A percentile compares a stretch with the other conserved stretches of the same genome.
These are phyloP conservation scores for Elmis aenea DNA, from an alignment of 2,888 invertebrate genomes.

Conservation along the genomic window DNA sequence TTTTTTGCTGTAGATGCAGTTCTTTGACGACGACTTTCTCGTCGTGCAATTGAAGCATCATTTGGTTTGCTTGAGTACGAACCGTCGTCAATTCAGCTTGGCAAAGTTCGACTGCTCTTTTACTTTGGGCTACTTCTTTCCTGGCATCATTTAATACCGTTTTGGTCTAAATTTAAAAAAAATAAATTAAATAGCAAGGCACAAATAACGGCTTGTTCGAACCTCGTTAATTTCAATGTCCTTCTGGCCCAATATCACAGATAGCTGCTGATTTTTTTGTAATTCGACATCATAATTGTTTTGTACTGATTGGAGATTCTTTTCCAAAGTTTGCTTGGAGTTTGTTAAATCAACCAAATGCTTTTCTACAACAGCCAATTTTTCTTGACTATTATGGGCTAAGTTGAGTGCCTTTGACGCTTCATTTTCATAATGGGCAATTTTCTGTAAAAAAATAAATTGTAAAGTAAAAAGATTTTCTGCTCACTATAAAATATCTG, in stretches of 20 bases:
- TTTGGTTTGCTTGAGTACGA: conserved; percentile 32
- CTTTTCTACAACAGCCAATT: conserved; percentile 52
- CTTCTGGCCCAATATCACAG: conserved; percentile 57
- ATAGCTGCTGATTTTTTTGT: conserved; percentile 51
- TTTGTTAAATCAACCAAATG: conserved; percentile 51
- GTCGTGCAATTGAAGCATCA: conserved; percentile 31
- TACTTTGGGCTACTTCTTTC: conserved; percentile 41
- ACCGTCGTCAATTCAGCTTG: conserved; percentile 42
- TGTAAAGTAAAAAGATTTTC: conserved; percentile 2
- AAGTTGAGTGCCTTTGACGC: conserved; percentile 65
- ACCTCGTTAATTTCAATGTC: conserved; percentile 58
- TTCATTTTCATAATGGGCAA: conserved; percentile 64
- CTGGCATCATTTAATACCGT: conserved; percentile 34
- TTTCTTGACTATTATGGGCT: conserved; percentile 64
- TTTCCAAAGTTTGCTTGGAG: conserved; percentile 40
- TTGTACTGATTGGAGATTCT: conserved; percentile 45
- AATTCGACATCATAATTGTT: conserved; percentile 36
- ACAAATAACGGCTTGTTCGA: too few relatives aligned
- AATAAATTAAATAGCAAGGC: conserved; percentile 11
- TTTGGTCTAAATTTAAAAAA: conserved; percentile 36
- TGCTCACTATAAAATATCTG: too few relatives aligned
- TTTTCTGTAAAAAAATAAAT: conserved; percentile 39
- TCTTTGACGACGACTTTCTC: conserved; percentile 27
- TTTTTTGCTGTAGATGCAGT: conserved; percentile 39
- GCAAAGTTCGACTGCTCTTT: conserved; percentile 51